Base-by-base conservation (phyloP, 2,888 invertebrate genomes). In the Synanthedon tipuliformis region DNA sequence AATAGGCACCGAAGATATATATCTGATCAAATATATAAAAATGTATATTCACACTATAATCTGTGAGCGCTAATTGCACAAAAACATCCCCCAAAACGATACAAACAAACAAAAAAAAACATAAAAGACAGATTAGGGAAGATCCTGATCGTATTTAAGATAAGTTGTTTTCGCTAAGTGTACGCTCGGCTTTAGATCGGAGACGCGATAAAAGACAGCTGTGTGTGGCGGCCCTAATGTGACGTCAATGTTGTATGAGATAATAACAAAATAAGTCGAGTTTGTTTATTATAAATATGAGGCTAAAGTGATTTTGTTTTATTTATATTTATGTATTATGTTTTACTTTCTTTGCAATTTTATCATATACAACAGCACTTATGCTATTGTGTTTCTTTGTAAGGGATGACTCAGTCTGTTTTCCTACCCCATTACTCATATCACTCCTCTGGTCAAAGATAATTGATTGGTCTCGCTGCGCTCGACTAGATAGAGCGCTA, bases 131-230 rank as follows among this genome's bases (percentile, higher is more conserved):
- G 86, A 86, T 87, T 86, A 86, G 80, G 74, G 79, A 73, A 77
- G 78, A 81, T 80, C 75, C 73, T 69, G 86, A 86, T 87, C 75
- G 82, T 75, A 85, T 84, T 84, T 83, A 77, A 83, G 86, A 86
- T 87, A 84, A 84, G 73, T 78, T 71, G 81, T 85, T 81, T 84
- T 83, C 68, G 81, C 85, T 80, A 80, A 84, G 83, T 81, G 75
- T 73, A 69, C 69, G 71, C 59, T 63, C 69, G 73, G 85, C 79
- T 86, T 86, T 77, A 85, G 86, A 86, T 85, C 66, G 71, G 60
- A 62, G 65, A 59, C 53, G 52, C 57, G 85, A 86, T 86, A 85
- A 73, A 63, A 63, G 78, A 66, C 86, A 86, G 86, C 78, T 86
- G 85, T 74, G 69, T 67, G 69, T 65, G 63, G 59, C 65, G 58